These are phyloP conservation scores for Furcifer pardalis DNA, from an alignment of 2,797 vertebrate genomes.

Conservation along the genomic window DNA sequence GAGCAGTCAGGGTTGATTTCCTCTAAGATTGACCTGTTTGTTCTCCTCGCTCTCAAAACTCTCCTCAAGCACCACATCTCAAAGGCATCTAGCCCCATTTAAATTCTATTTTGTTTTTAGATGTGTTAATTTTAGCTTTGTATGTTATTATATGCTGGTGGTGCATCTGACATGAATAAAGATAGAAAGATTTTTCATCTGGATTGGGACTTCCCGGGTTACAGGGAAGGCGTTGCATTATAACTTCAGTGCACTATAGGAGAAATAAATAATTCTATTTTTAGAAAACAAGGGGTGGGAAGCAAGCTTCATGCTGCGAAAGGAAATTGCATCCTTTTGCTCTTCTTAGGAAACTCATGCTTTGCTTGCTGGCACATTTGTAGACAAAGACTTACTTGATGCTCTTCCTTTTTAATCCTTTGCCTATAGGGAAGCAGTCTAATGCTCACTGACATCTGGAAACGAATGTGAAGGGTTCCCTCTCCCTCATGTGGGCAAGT, in stretches of 20 bases:
- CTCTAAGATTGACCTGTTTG: no score
- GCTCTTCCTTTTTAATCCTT: constrained; percentile 4
- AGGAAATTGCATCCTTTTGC: constrained; percentile 13
- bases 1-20: no score
- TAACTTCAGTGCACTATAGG: background rate
- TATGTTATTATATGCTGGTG: no score
- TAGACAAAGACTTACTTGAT: constrained; percentile 18
- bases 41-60: no score
- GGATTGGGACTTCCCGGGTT: background rate
- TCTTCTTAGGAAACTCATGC: background rate
- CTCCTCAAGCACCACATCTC: no score
- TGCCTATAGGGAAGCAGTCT: constrained; percentile 10
- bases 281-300: constrained; percentile 10
- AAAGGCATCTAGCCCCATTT: no score
- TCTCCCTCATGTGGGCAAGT: background rate
- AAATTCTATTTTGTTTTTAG: no score
- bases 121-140: no score
- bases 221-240: background rate
- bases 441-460: background rate
- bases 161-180: no score
- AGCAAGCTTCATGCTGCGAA: constrained; percentile 7
- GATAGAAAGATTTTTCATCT: no score
- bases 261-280: background rate
- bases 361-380: constrained; percentile 5
- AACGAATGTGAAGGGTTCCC: background rate